Evolutionary conservation across 2,888 invertebrate genomes (phyloP).

Genomic region (Philaethria dido): DNA sequence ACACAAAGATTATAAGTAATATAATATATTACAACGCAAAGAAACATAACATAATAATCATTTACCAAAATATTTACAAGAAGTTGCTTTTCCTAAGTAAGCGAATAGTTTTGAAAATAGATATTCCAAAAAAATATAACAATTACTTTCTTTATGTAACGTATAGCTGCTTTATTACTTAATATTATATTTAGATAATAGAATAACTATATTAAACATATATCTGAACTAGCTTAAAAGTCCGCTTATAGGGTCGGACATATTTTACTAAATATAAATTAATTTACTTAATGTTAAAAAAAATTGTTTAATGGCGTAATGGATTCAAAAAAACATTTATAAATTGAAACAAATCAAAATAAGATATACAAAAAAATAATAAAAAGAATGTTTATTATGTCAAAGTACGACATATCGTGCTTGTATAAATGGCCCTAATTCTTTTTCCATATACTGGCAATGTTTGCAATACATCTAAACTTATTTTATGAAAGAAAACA

Average conservation of each 20-base stretch:
- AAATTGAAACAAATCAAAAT: not conserved
- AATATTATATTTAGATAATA: not conserved
- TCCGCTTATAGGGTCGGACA: constrained; percentile 22
- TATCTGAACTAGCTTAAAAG: constrained; percentile 19
- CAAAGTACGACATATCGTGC: not conserved
- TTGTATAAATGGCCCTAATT: constrained; percentile 31
- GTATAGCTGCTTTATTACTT: not conserved
- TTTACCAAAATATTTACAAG: too few species aligned
- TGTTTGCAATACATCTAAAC: constrained; percentile 47
- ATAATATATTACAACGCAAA: too few species aligned
- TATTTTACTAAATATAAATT: not conserved
- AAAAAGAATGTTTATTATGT: not conserved
- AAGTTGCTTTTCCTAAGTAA: too few species aligned
- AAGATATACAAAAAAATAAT: not conserved
- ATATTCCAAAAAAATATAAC: not conserved
- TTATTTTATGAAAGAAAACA: constrained; percentile 51
- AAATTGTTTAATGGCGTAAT: not conserved
- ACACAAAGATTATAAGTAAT: too few species aligned
- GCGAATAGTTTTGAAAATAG: too few species aligned
- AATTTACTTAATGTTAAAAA: not conserved
- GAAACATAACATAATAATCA: too few species aligned
- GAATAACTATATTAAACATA: constrained; percentile 1
- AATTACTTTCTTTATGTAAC: not conserved
- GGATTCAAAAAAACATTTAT: not conserved
- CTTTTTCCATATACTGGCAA: constrained; percentile 47